Evolutionary conservation across 2,113 vertebrate genomes (phyloP), one percentile per base, ranked within the genome.

Genomic region (Vanacampus margaritifer): DNA sequence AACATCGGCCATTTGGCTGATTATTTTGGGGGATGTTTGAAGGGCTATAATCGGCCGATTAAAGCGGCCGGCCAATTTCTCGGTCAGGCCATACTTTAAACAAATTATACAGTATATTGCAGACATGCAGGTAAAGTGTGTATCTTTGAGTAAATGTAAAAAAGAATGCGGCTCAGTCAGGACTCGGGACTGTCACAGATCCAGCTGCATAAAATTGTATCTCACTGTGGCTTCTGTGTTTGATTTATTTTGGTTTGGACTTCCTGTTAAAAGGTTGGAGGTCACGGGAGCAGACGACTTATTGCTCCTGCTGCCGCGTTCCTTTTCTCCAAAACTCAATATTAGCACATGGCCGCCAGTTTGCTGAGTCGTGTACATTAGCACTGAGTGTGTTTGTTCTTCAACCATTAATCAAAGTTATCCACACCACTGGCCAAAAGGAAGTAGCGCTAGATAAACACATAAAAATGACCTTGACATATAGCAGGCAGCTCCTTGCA

Each of bases 401-500:
- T 82, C 65, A 78, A 72, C 76, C 86, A 90, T 90, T 89, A 87
- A 89, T 92, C 86, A 87, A 66, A 84, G 80, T 69, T 67, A 75
- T 83, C 67, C 73, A 76, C 77, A 76, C 73, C 74, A 63, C 58
- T 56, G 76, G 75, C 74, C 76, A 83, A 71, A 75, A 87, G 82
- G 82, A 88, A 88, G 79, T 24, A 9, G 76, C 43, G 69, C 66
- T 75, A 39, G 79, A 89, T 84, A 77, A 84, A 81, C 76, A 74
- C 81, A 84, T 84, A 81, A 76, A 61, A 75, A 79, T 74, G 64
- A 77, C 79, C 80, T 78, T 17, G 5, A 67, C 50, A 70, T 83
- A 75, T 54, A 72, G 26, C 68, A 79, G 80, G 73, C 79, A 68
- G 43, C 60, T 43, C 26, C 37, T 43, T 26, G 60, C n/a, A 62